These are phyloP conservation scores for Zaprionus taronus DNA, from an alignment of 1,140 invertebrate genomes.

Conservation along the genomic window DNA sequence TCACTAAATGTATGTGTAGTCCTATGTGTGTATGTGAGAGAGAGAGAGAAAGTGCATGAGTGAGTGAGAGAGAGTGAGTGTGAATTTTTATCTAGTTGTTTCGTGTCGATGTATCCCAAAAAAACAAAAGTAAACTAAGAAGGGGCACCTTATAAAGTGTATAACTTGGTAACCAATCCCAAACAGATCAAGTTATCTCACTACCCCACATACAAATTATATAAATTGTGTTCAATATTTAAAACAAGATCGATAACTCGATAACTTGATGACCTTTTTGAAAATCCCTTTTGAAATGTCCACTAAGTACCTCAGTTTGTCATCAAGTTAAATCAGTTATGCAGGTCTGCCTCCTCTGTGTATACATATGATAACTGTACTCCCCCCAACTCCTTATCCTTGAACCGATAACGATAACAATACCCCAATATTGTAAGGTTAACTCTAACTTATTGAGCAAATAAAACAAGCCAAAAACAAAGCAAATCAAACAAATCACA, in stretches of 20 bases:
- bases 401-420: slow-evolving; percentile 14
- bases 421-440: slow-evolving; percentile 59
- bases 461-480: slow-evolving; percentile 55
- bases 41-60: slow-evolving; percentile 8
- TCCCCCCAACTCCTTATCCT: neutral
- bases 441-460: slow-evolving; percentile 71
- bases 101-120: slow-evolving; percentile 50
- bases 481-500: slow-evolving; percentile 48
- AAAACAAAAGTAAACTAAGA: slow-evolving; percentile 37
- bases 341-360: neutral
- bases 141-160: neutral
- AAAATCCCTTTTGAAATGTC: neutral
- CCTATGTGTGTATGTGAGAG: slow-evolving; percentile 27
- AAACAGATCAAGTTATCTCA: neutral
- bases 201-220: neutral
- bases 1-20: slow-evolving; percentile 52
- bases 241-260: slow-evolving; percentile 2
- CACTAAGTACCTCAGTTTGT: neutral
- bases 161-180: neutral
- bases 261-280: neutral
- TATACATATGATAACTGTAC: slow-evolving; percentile 20
- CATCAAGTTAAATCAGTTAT: neutral
- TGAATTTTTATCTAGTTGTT: slow-evolving; percentile 67
- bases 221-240: slow-evolving; percentile 1
- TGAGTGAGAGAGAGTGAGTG: slow-evolving; percentile 32